Conservation (phyloP, 2,888 invertebrate species). For the Dascillus cervinus region DNA sequence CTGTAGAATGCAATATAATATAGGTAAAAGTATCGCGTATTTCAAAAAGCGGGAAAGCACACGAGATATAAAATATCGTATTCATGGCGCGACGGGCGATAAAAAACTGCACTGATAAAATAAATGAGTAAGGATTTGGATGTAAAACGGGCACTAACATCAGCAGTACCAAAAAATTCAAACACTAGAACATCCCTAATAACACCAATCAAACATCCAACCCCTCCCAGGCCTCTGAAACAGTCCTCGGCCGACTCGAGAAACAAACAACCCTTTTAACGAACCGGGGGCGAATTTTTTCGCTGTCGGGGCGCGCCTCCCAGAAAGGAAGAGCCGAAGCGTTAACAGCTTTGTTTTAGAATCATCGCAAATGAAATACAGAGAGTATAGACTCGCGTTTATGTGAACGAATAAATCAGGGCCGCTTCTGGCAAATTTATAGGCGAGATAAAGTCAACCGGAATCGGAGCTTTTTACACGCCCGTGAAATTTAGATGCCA, state of each 20-base stretch:
- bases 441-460: conserved; percentile 45
- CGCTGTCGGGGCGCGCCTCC: no score
- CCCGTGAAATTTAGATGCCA: conserved; percentile 44
- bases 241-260: no score
- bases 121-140: conserved; percentile 31
- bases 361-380: conserved; percentile 17
- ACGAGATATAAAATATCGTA: conserved; percentile 30
- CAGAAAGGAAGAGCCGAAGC: background rate
- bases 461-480: conserved; percentile 45
- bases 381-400: conserved; percentile 30
- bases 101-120: conserved; percentile 31
- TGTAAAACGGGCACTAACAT: conserved; percentile 22
- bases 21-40: no score
- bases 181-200: no score
- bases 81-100: conserved; percentile 27
- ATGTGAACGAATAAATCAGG: conserved; percentile 45
- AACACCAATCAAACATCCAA: no score
- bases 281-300: no score
- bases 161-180: conserved; percentile 20
- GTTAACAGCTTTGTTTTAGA: conserved; percentile 12
- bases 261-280: no score
- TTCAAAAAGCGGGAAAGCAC: conserved; percentile 19
- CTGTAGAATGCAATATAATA: no score
- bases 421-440: conserved; percentile 46
- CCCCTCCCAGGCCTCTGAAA: no score